A percentile compares a stretch with the other conserved stretches of the same genome.
Evolutionary conservation across 2,888 invertebrate genomes (phyloP).

Genomic region (Drosophila kambysellisi): DNA sequence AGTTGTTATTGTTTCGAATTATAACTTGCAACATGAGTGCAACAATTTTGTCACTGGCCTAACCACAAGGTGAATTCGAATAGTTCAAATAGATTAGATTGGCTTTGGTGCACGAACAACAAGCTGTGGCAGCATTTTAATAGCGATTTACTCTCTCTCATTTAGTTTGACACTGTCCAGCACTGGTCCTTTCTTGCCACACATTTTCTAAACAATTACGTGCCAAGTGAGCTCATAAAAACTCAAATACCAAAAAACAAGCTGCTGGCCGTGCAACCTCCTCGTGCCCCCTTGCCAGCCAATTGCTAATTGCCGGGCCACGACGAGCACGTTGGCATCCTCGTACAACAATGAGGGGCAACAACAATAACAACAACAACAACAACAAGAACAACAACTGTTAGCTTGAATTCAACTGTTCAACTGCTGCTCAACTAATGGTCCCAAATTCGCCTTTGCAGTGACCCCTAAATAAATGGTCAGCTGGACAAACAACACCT

Average conservation of each 20-base stretch:
- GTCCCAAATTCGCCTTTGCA: slow-evolving; percentile 58
- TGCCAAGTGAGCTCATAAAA: slow-evolving; percentile 60
- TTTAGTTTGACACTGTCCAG: slow-evolving; percentile 5
- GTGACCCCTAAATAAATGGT: slow-evolving; percentile 66
- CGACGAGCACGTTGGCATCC: slow-evolving; percentile 24
- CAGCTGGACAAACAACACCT: slow-evolving; percentile 58
- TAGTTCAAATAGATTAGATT: slow-evolving; percentile 4
- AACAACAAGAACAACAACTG: slow-evolving; percentile 1
- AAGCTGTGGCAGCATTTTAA: background rate
- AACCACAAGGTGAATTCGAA: slow-evolving; percentile 13
- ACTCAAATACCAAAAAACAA: slow-evolving; percentile 55
- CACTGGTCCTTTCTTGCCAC: slow-evolving; percentile 8
- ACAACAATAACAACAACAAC: background rate
- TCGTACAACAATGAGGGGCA: slow-evolving; percentile 5
- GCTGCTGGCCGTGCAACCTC: background rate
- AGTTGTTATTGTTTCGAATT: slow-evolving; percentile 40
- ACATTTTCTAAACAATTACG: slow-evolving; percentile 66
- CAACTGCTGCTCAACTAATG: slow-evolving; percentile 49
- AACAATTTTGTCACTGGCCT: slow-evolving; percentile 20
- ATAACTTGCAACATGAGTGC: slow-evolving; percentile 18
- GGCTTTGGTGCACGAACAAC: background rate
- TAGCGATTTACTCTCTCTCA: slow-evolving; percentile 9
- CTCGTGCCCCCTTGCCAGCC: slow-evolving; percentile 17
- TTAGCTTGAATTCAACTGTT: slow-evolving; percentile 18
- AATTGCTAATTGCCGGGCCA: slow-evolving; percentile 59